These are phyloP conservation scores for Endomychus coccineus DNA, from an alignment of 2,888 invertebrate species.

Conservation along the genomic window DNA sequence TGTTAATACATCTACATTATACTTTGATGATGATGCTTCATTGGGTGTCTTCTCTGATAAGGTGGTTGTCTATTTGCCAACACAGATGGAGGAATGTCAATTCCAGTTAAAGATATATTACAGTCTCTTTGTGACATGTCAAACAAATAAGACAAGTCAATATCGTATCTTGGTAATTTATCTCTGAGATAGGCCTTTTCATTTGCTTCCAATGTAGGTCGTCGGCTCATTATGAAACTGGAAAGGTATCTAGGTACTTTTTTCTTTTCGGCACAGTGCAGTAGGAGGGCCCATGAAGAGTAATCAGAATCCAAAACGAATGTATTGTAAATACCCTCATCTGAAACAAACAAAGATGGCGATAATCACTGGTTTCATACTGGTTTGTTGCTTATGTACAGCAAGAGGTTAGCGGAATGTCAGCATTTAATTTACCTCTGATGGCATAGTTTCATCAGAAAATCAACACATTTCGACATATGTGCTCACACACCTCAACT, in stretches of 20 bases:
- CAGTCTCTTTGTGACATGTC: slow-evolving; percentile 70
- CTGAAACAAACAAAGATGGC: slow-evolving; percentile 43
- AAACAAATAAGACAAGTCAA: slow-evolving; percentile 80
- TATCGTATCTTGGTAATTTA: slow-evolving; percentile 71
- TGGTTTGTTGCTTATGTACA: no score
- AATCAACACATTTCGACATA: no score
- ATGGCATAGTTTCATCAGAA: no score
- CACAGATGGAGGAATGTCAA: slow-evolving; percentile 33
- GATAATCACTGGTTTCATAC: background rate
- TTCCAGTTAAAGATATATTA: slow-evolving; percentile 40
- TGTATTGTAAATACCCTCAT: slow-evolving; percentile 83
- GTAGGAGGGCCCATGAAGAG: slow-evolving; percentile 70
- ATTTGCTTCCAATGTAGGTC: slow-evolving; percentile 53
- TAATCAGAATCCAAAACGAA: slow-evolving; percentile 81
- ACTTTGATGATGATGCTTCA: slow-evolving; percentile 45
- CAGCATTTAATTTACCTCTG: no score
- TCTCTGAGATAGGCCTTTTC: slow-evolving; percentile 71
- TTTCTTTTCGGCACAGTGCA: slow-evolving; percentile 81
- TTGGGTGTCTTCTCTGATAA: slow-evolving; percentile 41
- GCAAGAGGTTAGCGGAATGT: no score
- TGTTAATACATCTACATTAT: no score
- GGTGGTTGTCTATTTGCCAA: slow-evolving; percentile 29
- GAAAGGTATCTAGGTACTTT: slow-evolving; percentile 73
- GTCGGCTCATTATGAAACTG: slow-evolving; percentile 70
- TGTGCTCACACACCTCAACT: no score